Percentiles rank a stretch among this genome's conserved stretches.
Evolutionary conservation across 92 coral and sea anemone genomes (phyloP).

Genomic region (Phymanthus crucifer): DNA sequence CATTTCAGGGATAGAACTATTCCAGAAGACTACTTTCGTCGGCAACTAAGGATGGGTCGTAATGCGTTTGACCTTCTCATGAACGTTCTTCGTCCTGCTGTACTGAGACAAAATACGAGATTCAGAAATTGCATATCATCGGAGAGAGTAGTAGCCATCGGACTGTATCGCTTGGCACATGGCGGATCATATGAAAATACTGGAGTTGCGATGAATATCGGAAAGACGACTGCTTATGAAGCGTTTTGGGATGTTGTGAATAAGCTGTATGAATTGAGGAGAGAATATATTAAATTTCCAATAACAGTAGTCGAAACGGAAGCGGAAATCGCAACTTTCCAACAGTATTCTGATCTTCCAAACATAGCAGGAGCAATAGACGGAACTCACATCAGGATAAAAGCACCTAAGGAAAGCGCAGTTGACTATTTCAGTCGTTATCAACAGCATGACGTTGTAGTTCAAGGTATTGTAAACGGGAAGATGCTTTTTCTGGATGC

Average conservation of each 20-base stretch:
- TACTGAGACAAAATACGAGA: conserved; percentile 27
- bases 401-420: conserved; percentile 38
- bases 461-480: conserved; percentile 42
- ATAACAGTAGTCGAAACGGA: conserved; percentile 14
- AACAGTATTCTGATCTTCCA: conserved; percentile 20
- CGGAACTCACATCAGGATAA: conserved; percentile 38
- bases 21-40: conserved; percentile 27
- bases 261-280: conserved; percentile 23
- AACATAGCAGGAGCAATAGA: conserved; percentile 40
- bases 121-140: conserved; percentile 18
- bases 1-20: conserved; percentile 27
- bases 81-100: conserved; percentile 5
- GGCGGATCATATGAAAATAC: conserved; percentile 30
- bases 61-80: conserved; percentile 8
- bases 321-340: conserved; percentile 31
- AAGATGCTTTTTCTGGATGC: conserved; percentile 29
- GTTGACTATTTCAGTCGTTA: conserved; percentile 48
- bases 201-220: conserved; percentile 40
- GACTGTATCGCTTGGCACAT: conserved; percentile 34
- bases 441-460: conserved; percentile 39
- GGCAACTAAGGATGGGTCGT: conserved; percentile 13
- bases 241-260: conserved; percentile 32
- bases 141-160: conserved; percentile 22
- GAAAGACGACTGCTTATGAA: conserved; percentile 32
- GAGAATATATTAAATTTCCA: conserved; percentile 34